Evolutionary conservation across 1,140 invertebrate species (phyloP).

Genomic region (Mamestra configurata): DNA sequence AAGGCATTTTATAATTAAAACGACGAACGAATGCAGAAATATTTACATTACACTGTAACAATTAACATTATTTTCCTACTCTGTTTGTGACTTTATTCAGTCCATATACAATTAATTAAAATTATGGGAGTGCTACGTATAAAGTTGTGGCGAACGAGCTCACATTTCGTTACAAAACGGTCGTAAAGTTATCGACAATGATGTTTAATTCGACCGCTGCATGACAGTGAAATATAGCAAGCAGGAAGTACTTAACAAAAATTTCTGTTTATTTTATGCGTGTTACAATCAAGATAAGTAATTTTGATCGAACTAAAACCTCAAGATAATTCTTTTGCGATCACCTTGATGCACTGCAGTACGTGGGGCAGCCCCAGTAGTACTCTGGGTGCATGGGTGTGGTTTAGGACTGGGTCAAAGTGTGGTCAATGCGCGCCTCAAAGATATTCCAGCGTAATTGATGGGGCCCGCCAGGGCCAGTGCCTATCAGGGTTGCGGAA

Average conservation of each 20-base stretch:
- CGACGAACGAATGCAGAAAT: neutral
- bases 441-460: no score
- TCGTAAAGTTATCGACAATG: neutral
- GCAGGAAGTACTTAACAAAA: neutral
- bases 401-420: no score
- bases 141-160: neutral
- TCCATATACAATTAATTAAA: neutral
- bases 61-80: neutral
- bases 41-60: neutral
- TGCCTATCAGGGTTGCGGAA: no score
- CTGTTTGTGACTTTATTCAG: neutral
- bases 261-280: no score
- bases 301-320: no score
- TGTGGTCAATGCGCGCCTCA: no score
- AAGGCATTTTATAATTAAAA: neutral
- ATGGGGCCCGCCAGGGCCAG: no score
- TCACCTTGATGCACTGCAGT: no score
- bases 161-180: neutral
- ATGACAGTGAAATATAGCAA: neutral
- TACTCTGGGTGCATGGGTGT: no score
- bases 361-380: no score
- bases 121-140: neutral
- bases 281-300: no score
- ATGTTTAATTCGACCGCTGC: neutral
- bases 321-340: no score